Conservation (phyloP, 2,888 invertebrate species). For the Chrysodeixis includens region DNA sequence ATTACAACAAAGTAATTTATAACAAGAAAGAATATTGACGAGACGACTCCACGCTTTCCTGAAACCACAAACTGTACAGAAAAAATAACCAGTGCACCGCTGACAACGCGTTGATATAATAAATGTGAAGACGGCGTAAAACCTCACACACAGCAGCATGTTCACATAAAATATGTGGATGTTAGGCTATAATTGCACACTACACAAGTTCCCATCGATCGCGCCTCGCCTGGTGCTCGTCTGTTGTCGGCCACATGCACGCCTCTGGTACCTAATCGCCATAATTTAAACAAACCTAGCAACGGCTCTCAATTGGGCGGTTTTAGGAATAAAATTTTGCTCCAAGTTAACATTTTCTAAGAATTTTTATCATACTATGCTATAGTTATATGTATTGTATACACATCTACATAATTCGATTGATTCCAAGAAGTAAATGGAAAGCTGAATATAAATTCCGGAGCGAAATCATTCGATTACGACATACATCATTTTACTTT, state of each 20-base stretch:
- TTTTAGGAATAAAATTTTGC: constrained; percentile 80
- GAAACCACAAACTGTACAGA: constrained; percentile 43
- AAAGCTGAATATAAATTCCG: constrained; percentile 45
- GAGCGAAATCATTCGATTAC: constrained; percentile 53
- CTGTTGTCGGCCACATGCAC: constrained; percentile 82
- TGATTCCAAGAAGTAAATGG: constrained; percentile 41
- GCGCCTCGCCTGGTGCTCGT: constrained; percentile 76
- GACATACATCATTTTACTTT: constrained; percentile 52
- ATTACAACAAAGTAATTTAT: constrained; percentile 21
- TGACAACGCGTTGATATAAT: constrained; percentile 70
- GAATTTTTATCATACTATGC: constrained; percentile 43
- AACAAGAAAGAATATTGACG: constrained; percentile 26
- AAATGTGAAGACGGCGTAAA: constrained; percentile 63
- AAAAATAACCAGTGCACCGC: constrained; percentile 54
- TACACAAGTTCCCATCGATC: constrained; percentile 71
- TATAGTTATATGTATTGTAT: constrained; percentile 19
- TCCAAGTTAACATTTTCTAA: constrained; percentile 63
- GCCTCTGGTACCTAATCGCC: constrained; percentile 73
- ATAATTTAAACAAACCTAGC: constrained; percentile 82
- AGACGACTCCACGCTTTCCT: constrained; percentile 35
- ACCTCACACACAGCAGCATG: constrained; percentile 54
- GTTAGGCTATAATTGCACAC: constrained; percentile 71
- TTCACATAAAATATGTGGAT: constrained; percentile 66
- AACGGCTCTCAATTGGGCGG: constrained; percentile 71
- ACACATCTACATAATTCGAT: constrained; percentile 21